A percentile compares a stretch with the other conserved stretches of the same genome.
phyloP scores from a whole-genome alignment of 1,140 invertebrate genomes.

The Adelges cooleyi region DNA sequence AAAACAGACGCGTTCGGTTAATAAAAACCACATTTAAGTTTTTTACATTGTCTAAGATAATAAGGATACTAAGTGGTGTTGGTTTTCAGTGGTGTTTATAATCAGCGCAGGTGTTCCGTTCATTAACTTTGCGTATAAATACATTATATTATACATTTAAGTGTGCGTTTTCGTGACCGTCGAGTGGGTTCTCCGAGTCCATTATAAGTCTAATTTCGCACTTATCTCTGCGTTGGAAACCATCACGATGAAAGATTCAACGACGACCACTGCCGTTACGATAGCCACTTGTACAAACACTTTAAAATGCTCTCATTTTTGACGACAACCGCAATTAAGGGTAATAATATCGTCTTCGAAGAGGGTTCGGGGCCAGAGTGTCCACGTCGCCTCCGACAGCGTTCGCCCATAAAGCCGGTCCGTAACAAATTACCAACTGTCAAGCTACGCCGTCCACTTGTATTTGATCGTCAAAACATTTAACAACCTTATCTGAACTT shows the following conservation, averaged over 20 bases:
- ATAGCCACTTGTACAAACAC: too few relatives aligned
- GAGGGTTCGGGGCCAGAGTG: not conserved
- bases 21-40: too few relatives aligned
- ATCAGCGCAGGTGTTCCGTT: constrained; percentile 10
- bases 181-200: too few relatives aligned
- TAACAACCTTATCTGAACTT: not conserved
- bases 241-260: too few relatives aligned
- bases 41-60: too few relatives aligned
- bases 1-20: too few relatives aligned
- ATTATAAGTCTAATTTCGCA: too few relatives aligned
- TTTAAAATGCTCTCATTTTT: not conserved
- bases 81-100: not conserved
- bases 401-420: not conserved
- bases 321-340: not conserved
- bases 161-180: too few relatives aligned
- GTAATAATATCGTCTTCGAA: not conserved
- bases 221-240: not conserved
- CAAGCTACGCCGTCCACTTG: not conserved
- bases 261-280: too few relatives aligned
- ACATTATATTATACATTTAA: too few relatives aligned
- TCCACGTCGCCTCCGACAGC: not conserved
- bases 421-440: not conserved
- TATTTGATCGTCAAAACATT: not conserved
- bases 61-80: too few relatives aligned
- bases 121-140: not conserved